Evolutionary conservation across 2,113 vertebrate genomes (phyloP).

Genomic region (Penelope pileata): DNA sequence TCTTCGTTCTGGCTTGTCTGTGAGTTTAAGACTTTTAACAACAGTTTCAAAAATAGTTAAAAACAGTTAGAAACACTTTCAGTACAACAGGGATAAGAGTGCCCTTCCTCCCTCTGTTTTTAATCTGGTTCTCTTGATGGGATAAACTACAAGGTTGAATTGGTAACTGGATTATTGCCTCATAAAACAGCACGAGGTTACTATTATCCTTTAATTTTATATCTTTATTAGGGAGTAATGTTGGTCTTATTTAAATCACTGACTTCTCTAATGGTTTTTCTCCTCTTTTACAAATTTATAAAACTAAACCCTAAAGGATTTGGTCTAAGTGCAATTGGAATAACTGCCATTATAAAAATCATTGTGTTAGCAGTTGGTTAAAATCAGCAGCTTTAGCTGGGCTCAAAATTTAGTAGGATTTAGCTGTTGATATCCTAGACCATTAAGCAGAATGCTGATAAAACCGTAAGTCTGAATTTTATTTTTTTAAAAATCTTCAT

Average conservation of each 20-base stretch:
- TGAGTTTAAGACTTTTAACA: conserved; percentile 57
- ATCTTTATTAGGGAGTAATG: conserved; percentile 75
- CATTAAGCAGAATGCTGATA: background rate
- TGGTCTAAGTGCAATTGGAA: conserved; percentile 48
- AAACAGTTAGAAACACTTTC: conserved; percentile 54
- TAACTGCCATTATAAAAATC: conserved; percentile 69
- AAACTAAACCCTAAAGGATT: conserved; percentile 73
- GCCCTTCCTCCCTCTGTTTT: conserved; percentile 62
- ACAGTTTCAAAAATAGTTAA: conserved; percentile 59
- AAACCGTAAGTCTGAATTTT: conserved; percentile 7
- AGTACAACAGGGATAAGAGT: conserved; percentile 32
- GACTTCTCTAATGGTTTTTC: conserved; percentile 69
- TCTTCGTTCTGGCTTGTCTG: conserved; percentile 45
- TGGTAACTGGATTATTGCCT: conserved; percentile 70
- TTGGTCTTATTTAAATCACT: conserved; percentile 69
- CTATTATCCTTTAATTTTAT: conserved; percentile 79
- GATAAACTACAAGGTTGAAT: conserved; percentile 61
- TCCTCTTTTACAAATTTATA: conserved; percentile 67
- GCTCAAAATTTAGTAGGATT: conserved; percentile 48
- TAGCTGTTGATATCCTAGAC: conserved; percentile 48
- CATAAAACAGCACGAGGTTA: conserved; percentile 76
- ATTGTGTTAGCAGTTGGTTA: conserved; percentile 65
- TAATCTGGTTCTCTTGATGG: conserved; percentile 58
- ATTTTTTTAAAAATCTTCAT: background rate
- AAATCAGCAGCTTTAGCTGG: conserved; percentile 42